A percentile compares a stretch with the other conserved stretches of the same genome.
Conservation (phyloP, 2,888 invertebrate species). For the Troides helena region DNA sequence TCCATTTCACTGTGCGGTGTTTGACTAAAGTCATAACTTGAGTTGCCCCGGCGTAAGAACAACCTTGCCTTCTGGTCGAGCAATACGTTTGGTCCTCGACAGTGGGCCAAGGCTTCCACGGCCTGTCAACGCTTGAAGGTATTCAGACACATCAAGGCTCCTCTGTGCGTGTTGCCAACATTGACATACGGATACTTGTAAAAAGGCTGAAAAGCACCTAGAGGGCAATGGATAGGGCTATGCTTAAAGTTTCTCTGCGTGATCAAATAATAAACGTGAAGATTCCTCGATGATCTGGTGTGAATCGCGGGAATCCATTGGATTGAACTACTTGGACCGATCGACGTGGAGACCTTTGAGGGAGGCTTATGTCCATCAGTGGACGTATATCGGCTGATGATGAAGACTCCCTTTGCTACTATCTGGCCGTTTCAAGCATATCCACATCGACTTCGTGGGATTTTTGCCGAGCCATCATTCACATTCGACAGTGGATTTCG, state of each 20-base stretch:
- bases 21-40: constrained; percentile 1
- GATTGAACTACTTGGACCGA: no score
- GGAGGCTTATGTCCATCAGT: no score
- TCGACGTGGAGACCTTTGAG: no score
- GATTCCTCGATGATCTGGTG: no score
- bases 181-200: no score
- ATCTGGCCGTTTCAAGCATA: background rate
- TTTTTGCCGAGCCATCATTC: background rate
- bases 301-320: no score
- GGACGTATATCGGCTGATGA: no score
- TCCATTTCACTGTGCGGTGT: background rate
- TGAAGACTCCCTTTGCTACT: background rate
- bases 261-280: no score
- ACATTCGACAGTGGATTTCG: background rate
- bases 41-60: background rate
- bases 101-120: background rate
- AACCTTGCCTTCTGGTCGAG: background rate
- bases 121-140: background rate
- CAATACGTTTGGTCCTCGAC: background rate
- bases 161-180: background rate
- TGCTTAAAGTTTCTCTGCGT: no score
- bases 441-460: background rate
- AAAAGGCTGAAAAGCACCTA: no score
- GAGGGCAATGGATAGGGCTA: no score
- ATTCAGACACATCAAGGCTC: background rate